Evolutionary conservation across 2,113 vertebrate species (phyloP), one percentile per base, ranked within the genome.

Genomic region (Podiceps cristatus): DNA sequence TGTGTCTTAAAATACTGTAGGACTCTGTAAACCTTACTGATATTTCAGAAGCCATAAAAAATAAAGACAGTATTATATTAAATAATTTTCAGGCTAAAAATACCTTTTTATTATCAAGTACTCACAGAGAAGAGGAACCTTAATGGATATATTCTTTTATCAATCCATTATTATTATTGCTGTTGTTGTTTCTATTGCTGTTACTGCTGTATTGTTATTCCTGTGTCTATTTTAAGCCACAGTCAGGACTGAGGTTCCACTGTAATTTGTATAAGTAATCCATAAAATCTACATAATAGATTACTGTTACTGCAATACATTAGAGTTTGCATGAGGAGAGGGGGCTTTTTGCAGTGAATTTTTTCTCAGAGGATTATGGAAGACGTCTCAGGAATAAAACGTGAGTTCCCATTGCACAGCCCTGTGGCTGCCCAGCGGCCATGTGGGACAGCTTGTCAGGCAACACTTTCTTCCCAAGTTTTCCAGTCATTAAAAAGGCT

Each of bases 211-310:
- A 55, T 78, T 88, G 53, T 76, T 89, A 89, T 94, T 94, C 83
- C 53, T 56, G 47, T 74, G 58, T 90, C 80, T 96, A 78, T 96
- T 92, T 95, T 94, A 96, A 96, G 78, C 64, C 47, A 66, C 37
- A 80, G 56, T 40, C 42, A 55, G 76, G 49, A 33, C 44, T 75
- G 60, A 78, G 13, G 29, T 52, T 93, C 92, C 75, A 42, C 33
- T 74, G 55, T 74, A 77, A 92, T 81, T 95, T 93, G 68, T 93
- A 67, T 50, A 86, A 95, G 18, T n/a, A 50, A 83, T 71, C 47
- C 79, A 90, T 82, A 90, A 94, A 96, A 95, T 94, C 47, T 91
- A 49, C 79, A 75, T 88, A 86, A 74, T 72, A 88, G 22, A 79
- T 91, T 88, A 80, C n/a, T 84, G 47, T 71, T 69, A 47, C 27